Percentiles rank a stretch among this genome's conserved stretches.
These are phyloP conservation scores for Poliocrania exsul DNA, from an alignment of 2,797 vertebrate genomes.

Conservation along the genomic window DNA sequence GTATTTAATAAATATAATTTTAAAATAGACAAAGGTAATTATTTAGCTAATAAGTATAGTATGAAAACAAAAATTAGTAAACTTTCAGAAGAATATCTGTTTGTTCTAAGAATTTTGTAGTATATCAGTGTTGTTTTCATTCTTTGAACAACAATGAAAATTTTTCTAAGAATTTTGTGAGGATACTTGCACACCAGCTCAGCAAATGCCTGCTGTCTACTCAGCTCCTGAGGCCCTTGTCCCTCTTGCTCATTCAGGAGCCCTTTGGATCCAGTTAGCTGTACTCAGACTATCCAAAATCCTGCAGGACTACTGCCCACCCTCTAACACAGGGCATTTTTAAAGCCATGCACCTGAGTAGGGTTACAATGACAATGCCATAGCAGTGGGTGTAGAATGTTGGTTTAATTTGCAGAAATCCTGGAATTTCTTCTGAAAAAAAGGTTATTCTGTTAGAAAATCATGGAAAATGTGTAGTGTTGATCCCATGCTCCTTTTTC, in stretches of 20 bases:
- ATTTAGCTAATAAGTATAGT: background rate
- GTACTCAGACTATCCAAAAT: background rate
- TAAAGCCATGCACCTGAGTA: background rate
- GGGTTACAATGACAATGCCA: background rate
- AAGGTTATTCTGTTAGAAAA: background rate
- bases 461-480: background rate
- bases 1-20: background rate
- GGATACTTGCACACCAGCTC: background rate
- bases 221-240: background rate
- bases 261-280: background rate
- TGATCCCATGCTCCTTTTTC: background rate
- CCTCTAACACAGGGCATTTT: background rate
- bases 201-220: background rate
- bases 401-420: background rate
- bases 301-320: background rate
- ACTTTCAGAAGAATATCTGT: background rate
- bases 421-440: background rate
- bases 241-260: background rate
- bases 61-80: background rate
- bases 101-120: background rate
- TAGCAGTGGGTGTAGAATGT: background rate
- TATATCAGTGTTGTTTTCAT: background rate
- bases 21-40: background rate
- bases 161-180: background rate
- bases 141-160: background rate